Evolutionary conservation across 53 echinoderm and acorn worm species (phyloP).

Genomic region (Patiria pectinifera): DNA sequence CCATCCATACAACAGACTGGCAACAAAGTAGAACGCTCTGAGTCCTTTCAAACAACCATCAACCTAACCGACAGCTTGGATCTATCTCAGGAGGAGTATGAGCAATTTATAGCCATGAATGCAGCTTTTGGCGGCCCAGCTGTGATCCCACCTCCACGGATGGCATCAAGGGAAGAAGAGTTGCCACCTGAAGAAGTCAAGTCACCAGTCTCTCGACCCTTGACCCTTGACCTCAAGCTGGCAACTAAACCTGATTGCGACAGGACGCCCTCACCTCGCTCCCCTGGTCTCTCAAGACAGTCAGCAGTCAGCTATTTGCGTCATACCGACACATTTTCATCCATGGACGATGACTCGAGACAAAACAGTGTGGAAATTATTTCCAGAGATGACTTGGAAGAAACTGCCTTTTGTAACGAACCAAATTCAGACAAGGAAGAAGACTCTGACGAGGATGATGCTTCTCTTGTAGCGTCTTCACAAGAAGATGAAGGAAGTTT

Average conservation of each 20-base stretch:
- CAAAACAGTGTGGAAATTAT: not conserved
- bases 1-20: not conserved
- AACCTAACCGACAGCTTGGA: slow-evolving; percentile 51
- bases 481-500: slow-evolving; percentile 55
- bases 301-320: not conserved
- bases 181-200: not conserved
- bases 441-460: slow-evolving; percentile 22
- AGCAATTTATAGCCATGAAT: slow-evolving; percentile 52
- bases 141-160: slow-evolving; percentile 47
- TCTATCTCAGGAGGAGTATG: slow-evolving; percentile 49
- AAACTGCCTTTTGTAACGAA: not conserved
- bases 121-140: slow-evolving; percentile 52
- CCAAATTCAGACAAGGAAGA: not conserved
- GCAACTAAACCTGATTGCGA: not conserved
- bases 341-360: not conserved
- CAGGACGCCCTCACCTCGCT: slow-evolving; percentile 15
- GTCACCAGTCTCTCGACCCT: not conserved
- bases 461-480: slow-evolving; percentile 38
- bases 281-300: slow-evolving; percentile 26
- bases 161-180: slow-evolving; percentile 2
- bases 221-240: slow-evolving; percentile 23
- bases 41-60: not conserved
- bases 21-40: not conserved
- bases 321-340: not conserved
- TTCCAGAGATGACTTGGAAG: not conserved